These are phyloP conservation scores for Drosophila kokeensis DNA, from an alignment of 2,888 invertebrate species.

Conservation along the genomic window DNA sequence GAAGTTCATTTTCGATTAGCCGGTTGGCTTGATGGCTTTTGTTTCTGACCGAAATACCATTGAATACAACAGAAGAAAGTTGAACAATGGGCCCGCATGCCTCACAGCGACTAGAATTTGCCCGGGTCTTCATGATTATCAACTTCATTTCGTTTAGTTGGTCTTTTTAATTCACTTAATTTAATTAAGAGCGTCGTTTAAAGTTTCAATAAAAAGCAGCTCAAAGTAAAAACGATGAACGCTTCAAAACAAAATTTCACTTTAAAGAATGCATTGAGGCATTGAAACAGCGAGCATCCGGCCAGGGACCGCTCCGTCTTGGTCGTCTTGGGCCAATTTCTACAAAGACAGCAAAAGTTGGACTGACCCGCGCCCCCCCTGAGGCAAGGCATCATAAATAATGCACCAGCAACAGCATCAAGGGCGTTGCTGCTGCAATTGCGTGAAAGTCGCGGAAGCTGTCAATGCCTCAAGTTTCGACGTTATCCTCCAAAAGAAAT, in stretches of 20 bases:
- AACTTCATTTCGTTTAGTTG: slow-evolving; percentile 58
- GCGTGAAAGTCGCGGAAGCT: slow-evolving; percentile 77
- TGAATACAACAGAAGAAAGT: slow-evolving; percentile 78
- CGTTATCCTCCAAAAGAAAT: slow-evolving; percentile 59
- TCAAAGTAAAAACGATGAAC: slow-evolving; percentile 14
- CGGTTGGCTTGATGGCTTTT: slow-evolving; percentile 30
- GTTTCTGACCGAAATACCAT: slow-evolving; percentile 77
- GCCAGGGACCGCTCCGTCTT: slow-evolving; percentile 13
- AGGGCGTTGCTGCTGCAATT: slow-evolving; percentile 63
- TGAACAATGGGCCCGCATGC: slow-evolving; percentile 51
- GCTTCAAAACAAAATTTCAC: slow-evolving; percentile 60
- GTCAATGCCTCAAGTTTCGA: slow-evolving; percentile 45
- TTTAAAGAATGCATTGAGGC: slow-evolving; percentile 74
- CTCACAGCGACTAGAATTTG: slow-evolving; percentile 49
- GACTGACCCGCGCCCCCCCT: background rate
- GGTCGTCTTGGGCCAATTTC: slow-evolving; percentile 28
- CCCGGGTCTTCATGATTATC: slow-evolving; percentile 52
- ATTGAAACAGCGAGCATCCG: slow-evolving; percentile 52
- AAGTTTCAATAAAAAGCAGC: slow-evolving; percentile 48
- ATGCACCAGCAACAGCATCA: slow-evolving; percentile 50
- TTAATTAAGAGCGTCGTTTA: slow-evolving; percentile 71
- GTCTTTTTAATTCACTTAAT: slow-evolving; percentile 73
- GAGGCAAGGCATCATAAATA: slow-evolving; percentile 56
- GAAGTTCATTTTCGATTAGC: slow-evolving; percentile 26
- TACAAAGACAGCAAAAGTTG: slow-evolving; percentile 21